Base-by-base conservation (phyloP, 2,888 invertebrate species). In the Leptopilina myrica region DNA sequence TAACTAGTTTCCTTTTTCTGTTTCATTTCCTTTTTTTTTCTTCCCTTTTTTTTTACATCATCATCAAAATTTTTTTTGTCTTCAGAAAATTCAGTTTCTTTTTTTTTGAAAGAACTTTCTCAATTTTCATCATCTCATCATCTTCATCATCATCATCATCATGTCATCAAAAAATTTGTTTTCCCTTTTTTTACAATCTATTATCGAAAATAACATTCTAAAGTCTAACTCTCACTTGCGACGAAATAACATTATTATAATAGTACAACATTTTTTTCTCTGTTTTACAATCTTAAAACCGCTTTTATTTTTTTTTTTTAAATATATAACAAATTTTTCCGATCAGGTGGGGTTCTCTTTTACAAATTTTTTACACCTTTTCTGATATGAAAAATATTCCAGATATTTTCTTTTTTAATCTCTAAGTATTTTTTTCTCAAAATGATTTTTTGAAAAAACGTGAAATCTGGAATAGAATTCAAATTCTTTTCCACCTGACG, bases 181-280 rank as follows among this genome's bases (percentile, higher is more conserved):
- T 33, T 33, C 33, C 5, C 3, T 33, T 33, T 84, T 80, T 84
- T 85, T 85, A 85, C 78, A 84, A 84, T 85, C 79, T 82, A 85
- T 88, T 89, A 89, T 86, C 87, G 86, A 89, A 90, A 89, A 90
- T 90, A 89, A 89, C 73, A 73, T 84, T 85, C 88, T 90, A 90
- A 73, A 89, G 84, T 86, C 87, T 87, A 88, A 84, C 86, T 89
- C 87, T 89, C 87, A 87, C 86, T 88, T 87, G 87, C 86, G 82
- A 87, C 86, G 87, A 90, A 89, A 88, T 90, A 89, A 89, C 89
- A 87, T 89, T 90, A 88, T 88, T 88, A 79, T 64, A 40, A 69
- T 64, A 64, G 43, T 89, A 88, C 88, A 89, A 85, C 56, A 53
- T 86, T 89, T 89, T 59, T 59, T 3, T 59, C 12, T 59, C n/a